phyloP scores from a whole-genome alignment of 2,888 invertebrate species.

The Melitaea athalia region DNA sequence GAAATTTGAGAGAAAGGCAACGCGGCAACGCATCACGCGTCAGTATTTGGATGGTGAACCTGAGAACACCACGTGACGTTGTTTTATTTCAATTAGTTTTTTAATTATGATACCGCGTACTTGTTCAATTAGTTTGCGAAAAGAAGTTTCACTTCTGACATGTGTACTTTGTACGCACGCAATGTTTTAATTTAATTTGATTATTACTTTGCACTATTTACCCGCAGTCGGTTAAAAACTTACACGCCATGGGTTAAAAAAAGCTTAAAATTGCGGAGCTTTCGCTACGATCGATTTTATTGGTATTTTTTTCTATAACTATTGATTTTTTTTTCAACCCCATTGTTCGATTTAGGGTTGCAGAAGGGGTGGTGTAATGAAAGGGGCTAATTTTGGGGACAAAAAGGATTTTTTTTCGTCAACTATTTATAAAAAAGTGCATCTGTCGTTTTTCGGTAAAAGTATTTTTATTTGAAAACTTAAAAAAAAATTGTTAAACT shows the following conservation, averaged over 20 bases:
- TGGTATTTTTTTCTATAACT: constrained; percentile 13
- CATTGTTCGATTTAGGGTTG: constrained; percentile 52
- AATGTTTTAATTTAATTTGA: too few relatives aligned
- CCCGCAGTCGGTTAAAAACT: not conserved
- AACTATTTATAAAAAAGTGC: constrained; percentile 24
- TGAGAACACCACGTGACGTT: too few relatives aligned
- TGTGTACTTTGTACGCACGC: too few relatives aligned
- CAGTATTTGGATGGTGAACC: too few relatives aligned
- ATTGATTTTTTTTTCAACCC: constrained; percentile 18
- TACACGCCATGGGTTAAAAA: constrained; percentile 8
- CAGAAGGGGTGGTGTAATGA: constrained; percentile 43
- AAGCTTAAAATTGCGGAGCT: constrained; percentile 11
- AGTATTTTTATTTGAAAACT: not conserved
- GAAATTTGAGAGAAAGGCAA: too few relatives aligned
- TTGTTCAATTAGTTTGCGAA: too few relatives aligned
- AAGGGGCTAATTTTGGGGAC: constrained; percentile 39
- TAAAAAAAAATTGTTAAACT: not conserved
- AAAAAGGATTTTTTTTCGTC: constrained; percentile 29
- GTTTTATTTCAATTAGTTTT: too few relatives aligned
- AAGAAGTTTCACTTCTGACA: too few relatives aligned
- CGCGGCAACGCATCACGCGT: too few relatives aligned
- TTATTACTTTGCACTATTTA: too few relatives aligned
- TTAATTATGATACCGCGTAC: too few relatives aligned
- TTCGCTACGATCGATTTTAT: constrained; percentile 28
- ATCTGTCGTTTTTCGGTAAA: constrained; percentile 20